Base-by-base conservation (phyloP, 2,888 invertebrate species). In the Macaria notata region DNA sequence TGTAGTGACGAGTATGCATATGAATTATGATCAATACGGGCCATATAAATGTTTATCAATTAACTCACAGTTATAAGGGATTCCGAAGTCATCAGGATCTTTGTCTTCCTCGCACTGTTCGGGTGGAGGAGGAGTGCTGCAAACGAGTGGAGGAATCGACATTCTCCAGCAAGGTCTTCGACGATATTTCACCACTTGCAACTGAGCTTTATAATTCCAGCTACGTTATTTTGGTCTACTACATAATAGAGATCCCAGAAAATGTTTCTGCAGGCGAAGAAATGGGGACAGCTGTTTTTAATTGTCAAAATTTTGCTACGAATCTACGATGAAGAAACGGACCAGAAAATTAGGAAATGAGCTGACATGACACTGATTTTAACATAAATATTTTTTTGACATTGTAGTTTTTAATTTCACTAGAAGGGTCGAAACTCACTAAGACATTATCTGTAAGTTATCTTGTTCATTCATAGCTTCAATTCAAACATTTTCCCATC, bases 101-200 rank as follows among this genome's bases (percentile, higher is more conserved):
- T 94, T 93, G 60, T 94, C 94, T 61, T 93, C 93, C 55, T 93
- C 94, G 62, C 93, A 93, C 72, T 93, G 93, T 66, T 94, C 94
- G 59, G 93, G 90, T 59, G 94, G 94, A 63, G 94, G 94, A 71
- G 94, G 94, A 70, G 94, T 93, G 59, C 93, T 93, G 70, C 94
- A 93, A 71, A 94, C 93, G 69, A 94, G 87, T 62, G 94, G 94
- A 79, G 94, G 94, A 79, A 94, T 93, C 75, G 93, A 93, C 93
- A 93, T 93, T 72, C 72, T 88, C 66, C 59, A 65, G 64, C 62
- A 71, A 64, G 51, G 61, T 68, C 71, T 62, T 57, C 54, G 43
- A 63, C 54, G 64, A 65, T 61, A 69, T 68, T 70, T 63, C 61
- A 58, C 67, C 67, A 63, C 59, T 68, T 66, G 49, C 38, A 54